Evolutionary conservation across 1,140 invertebrate species (phyloP).

Genomic region (Liolophura sinensis): DNA sequence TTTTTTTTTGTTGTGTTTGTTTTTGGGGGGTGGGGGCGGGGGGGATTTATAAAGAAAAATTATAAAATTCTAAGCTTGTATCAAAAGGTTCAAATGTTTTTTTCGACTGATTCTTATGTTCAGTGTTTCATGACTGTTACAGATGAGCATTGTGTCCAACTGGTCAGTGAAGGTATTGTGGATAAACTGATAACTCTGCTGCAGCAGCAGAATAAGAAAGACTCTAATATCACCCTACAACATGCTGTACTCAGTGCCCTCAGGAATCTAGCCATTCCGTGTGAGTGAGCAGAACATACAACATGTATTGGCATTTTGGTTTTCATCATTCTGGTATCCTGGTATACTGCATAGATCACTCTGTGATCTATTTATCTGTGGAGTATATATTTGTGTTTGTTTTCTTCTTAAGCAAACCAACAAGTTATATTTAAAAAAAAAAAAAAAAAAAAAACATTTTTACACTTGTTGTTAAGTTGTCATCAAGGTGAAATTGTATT

Average conservation of each 20-base stretch:
- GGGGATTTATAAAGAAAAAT: no score
- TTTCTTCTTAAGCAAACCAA: constrained; percentile 3
- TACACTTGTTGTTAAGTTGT: no score
- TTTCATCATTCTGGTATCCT: no score
- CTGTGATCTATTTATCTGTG: no score
- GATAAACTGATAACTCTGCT: constrained; percentile 72
- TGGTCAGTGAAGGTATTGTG: constrained; percentile 79
- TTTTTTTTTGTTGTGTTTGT: no score
- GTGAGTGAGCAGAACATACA: constrained; percentile 26
- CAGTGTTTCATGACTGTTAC: constrained; percentile 25
- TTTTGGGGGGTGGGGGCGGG: no score
- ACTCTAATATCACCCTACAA: constrained; percentile 74
- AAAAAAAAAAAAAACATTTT: background rate
- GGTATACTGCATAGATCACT: no score
- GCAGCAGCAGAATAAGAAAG: constrained; percentile 32
- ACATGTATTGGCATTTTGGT: background rate
- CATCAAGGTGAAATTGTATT: no score
- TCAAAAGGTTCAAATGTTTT: background rate
- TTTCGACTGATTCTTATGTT: background rate
- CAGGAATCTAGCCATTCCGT: constrained; percentile 79
- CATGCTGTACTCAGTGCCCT: constrained; percentile 82
- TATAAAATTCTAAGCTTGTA: no score
- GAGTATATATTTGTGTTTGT: constrained; percentile 2
- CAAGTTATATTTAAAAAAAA: background rate
- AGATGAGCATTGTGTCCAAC: constrained; percentile 79